Percentiles rank a stretch among this genome's conserved stretches.
These are phyloP conservation scores for Thryonomys swinderianus DNA, from an alignment of 2,113 vertebrate species.

Conservation along the genomic window DNA sequence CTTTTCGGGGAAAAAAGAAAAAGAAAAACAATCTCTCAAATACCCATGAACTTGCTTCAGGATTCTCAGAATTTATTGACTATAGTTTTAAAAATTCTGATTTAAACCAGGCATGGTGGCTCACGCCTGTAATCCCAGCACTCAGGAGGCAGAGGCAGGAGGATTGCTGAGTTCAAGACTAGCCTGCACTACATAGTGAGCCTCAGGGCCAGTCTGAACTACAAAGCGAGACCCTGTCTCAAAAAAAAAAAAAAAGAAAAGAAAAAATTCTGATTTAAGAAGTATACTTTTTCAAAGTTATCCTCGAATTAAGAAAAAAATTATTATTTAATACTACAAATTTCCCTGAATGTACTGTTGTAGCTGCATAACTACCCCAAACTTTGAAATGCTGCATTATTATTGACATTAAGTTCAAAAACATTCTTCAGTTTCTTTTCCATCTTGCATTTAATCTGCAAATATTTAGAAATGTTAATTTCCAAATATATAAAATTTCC, in stretches of 20 bases:
- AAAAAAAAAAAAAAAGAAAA: no score
- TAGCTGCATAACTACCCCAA: background rate
- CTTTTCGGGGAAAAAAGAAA: background rate
- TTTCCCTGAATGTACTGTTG: background rate
- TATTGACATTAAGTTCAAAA: background rate
- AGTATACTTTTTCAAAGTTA: background rate
- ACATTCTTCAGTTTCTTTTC: background rate
- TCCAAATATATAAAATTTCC: background rate
- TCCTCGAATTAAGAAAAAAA: background rate
- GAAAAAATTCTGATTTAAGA: background rate
- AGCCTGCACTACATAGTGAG: no score
- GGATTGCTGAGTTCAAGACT: no score
- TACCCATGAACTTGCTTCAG: background rate
- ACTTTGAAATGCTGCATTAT: background rate
- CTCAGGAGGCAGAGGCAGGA: no score
- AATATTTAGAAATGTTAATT: background rate
- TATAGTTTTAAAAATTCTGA: background rate
- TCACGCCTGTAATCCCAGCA: no score
- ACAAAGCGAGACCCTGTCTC: no score
- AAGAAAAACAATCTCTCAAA: constrained; percentile 6
- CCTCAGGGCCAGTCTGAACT: no score
- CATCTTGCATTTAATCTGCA: background rate
- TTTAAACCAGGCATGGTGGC: no score
- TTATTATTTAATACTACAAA: background rate
- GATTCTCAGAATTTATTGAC: background rate